Evolutionary conservation across 2,797 vertebrate genomes (phyloP).

Genomic region (Anolis apletophallus): DNA sequence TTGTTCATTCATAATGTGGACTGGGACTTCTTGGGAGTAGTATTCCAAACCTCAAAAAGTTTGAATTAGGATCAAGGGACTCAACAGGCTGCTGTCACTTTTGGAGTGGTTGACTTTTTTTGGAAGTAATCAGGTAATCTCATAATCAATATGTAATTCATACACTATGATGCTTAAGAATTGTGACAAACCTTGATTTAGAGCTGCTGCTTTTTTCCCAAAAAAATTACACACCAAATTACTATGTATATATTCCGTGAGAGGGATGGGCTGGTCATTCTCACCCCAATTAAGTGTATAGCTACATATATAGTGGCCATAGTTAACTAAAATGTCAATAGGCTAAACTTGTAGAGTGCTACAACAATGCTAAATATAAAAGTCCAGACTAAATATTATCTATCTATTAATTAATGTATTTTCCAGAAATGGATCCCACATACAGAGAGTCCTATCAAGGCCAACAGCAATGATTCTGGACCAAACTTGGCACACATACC

Average conservation of each 20-base stretch:
- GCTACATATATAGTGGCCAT: neutral
- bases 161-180: neutral
- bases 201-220: neutral
- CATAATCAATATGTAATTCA: neutral
- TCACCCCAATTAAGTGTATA: neutral
- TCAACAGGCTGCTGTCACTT: neutral
- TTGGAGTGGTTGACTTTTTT: neutral
- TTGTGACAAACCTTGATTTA: neutral
- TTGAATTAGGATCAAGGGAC: neutral
- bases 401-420: too few species aligned
- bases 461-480: too few species aligned
- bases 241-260: neutral
- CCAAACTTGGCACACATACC: too few species aligned
- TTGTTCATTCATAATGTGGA: too few species aligned
- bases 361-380: neutral
- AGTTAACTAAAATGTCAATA: neutral
- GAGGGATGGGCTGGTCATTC: neutral
- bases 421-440: too few species aligned
- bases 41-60: too few species aligned
- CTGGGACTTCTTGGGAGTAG: too few species aligned
- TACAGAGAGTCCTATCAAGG: too few species aligned
- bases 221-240: too few species aligned
- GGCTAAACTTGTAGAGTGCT: neutral
- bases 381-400: too few species aligned
- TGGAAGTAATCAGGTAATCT: neutral